Base-by-base conservation (phyloP, 2,888 invertebrate genomes). In the Sesamia inferens region DNA sequence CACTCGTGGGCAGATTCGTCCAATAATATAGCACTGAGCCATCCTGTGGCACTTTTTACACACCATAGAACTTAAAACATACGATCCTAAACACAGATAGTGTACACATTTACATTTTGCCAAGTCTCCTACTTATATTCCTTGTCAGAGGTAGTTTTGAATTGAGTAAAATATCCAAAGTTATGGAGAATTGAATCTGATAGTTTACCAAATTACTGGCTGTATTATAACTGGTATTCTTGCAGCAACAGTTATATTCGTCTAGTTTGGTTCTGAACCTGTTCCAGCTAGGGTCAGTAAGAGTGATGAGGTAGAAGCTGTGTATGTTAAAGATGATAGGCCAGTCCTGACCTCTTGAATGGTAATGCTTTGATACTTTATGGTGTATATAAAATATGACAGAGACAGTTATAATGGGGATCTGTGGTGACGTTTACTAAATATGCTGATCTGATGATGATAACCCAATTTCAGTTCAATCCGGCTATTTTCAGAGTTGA, bases 41-140 rank as follows among this genome's bases (percentile, higher is more conserved):
- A 67, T 70, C 58, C 51, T n/a, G 16, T 67, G 47, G n/a, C 24
- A 39, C 58, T 69, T 77, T 67, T 74, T 70, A 73, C 68, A 51
- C n/a, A 58, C 67, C 44, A 63, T 44, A 44, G 58, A 77, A n/a
- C 71, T 42, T 70, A 74, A 78, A 54, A 59, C 74, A 80, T 59
- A 69, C 74, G 81, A 83, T 81, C n/a, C 64, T 67, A 55, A 74
- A 47, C 51, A 11, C 13, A 63, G 83, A 82, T 82, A 78, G 44
- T 68, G 57, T 3, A 58, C 42, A 59, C 14, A 83, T 83, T 81
- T 72, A 72, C 81, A 77, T 74, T 58, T 69, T 54, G 5, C 54
- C 10, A 64, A 71, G 59, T 57, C 48, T 59, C 31, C 19, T 70
- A 7, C 47, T 39, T 64, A 71, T 61, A 58, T 39, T 39, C 42